Percentiles rank a stretch among this genome's conserved stretches.
Conservation (phyloP, 1,140 invertebrate genomes). For the Drosophila takahashii region DNA sequence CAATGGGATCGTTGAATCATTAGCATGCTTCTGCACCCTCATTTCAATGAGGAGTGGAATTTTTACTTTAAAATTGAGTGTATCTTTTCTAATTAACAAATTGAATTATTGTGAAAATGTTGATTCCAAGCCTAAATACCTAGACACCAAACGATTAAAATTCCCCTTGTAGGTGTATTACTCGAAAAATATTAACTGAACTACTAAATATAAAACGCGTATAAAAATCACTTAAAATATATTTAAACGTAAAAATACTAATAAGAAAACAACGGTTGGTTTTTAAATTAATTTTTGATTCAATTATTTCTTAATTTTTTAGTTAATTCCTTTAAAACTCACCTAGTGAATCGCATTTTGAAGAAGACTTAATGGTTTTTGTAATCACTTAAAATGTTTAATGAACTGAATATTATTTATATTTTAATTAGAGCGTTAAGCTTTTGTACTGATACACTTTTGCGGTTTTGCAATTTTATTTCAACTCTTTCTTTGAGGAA, state of each 20-base stretch:
- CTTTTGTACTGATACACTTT: background rate
- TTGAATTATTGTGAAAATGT: too few species aligned
- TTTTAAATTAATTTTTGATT: too few species aligned
- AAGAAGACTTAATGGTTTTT: background rate
- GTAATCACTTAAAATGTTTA: background rate
- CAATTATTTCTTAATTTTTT: background rate
- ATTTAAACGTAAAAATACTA: too few species aligned
- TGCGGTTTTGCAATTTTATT: background rate
- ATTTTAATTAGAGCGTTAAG: background rate
- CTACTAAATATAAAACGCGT: too few species aligned
- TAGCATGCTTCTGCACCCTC: constrained; percentile 8
- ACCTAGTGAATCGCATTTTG: constrained; percentile 73
- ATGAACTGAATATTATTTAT: background rate
- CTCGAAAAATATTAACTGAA: too few species aligned
- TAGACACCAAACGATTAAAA: too few species aligned
- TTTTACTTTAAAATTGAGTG: background rate
- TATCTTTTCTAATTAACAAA: too few species aligned
- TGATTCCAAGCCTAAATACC: too few species aligned
- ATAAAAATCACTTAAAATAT: too few species aligned
- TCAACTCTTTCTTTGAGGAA: background rate
- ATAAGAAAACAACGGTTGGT: too few species aligned
- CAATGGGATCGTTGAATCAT: constrained; percentile 30
- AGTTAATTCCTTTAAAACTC: constrained; percentile 12
- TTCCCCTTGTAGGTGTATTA: too few species aligned
- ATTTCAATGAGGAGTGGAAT: background rate